A percentile compares a stretch with the other conserved stretches of the same genome.
phyloP scores from a whole-genome alignment of 2,797 vertebrate species.

The Helostoma temminkii region DNA sequence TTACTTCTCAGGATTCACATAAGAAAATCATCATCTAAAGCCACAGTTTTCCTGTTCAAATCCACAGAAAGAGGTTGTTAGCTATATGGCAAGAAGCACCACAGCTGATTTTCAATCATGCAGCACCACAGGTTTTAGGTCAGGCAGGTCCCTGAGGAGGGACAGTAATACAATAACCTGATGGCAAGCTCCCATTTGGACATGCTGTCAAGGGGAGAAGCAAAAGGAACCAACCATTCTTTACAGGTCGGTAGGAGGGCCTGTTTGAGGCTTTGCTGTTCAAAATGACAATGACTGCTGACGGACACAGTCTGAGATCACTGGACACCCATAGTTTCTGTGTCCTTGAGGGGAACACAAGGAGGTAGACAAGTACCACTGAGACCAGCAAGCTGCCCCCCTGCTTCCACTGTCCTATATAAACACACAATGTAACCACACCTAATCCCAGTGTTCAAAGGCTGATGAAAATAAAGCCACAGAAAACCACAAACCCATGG shows the following conservation, averaged over 20 bases:
- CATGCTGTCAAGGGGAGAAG: slow-evolving; percentile 77
- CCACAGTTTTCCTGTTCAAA: slow-evolving; percentile 59
- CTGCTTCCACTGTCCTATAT: slow-evolving; percentile 66
- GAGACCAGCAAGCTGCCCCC: slow-evolving; percentile 67
- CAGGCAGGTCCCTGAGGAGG: slow-evolving; percentile 66
- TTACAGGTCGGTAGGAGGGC: slow-evolving; percentile 73
- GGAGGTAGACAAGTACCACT: slow-evolving; percentile 72
- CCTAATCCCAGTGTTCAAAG: slow-evolving; percentile 59
- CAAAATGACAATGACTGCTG: slow-evolving; percentile 72
- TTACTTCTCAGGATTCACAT: slow-evolving; percentile 31
- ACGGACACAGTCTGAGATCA: slow-evolving; percentile 67
- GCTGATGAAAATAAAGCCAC: slow-evolving; percentile 26
- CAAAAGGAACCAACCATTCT: slow-evolving; percentile 75
- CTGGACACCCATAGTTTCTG: slow-evolving; percentile 67
- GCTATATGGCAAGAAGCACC: slow-evolving; percentile 60
- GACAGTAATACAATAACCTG: slow-evolving; percentile 81
- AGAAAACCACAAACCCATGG: slow-evolving; percentile 18
- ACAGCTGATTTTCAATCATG: slow-evolving; percentile 82
- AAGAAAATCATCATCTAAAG: slow-evolving; percentile 48
- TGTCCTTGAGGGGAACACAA: slow-evolving; percentile 77
- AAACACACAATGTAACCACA: slow-evolving; percentile 47
- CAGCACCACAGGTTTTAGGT: slow-evolving; percentile 79
- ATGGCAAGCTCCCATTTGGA: slow-evolving; percentile 79
- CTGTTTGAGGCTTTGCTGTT: slow-evolving; percentile 67
- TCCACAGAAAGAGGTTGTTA: slow-evolving; percentile 72